These are phyloP conservation scores for Poeciliopsis turneri DNA, from an alignment of 2,797 vertebrate species.

Conservation along the genomic window DNA sequence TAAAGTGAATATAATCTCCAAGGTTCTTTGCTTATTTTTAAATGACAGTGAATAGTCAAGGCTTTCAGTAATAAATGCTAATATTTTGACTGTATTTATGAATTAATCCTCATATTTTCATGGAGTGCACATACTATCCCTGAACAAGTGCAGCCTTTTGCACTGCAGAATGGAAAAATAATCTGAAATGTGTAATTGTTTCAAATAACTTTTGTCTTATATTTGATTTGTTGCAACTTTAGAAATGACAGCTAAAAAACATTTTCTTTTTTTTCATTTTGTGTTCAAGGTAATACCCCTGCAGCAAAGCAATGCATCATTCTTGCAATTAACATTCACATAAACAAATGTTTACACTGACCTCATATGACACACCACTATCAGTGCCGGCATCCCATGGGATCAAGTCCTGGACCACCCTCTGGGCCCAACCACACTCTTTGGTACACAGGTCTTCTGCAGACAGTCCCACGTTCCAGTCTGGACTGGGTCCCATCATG, in stretches of 20 bases:
- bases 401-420: constrained; percentile 92
- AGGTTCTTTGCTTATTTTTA: background rate
- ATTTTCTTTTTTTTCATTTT: background rate
- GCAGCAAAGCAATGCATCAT: background rate
- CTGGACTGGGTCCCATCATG: constrained; percentile 96
- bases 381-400: constrained; percentile 99
- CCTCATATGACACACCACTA: constrained; percentile 95
- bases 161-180: background rate
- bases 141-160: background rate
- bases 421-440: constrained; percentile 98
- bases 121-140: background rate
- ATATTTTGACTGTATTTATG: background rate
- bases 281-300: background rate
- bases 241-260: background rate
- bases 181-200: background rate
- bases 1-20: background rate
- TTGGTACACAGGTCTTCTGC: constrained; percentile 97
- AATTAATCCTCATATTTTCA: background rate
- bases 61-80: background rate
- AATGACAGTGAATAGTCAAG: background rate
- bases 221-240: background rate
- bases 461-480: constrained; percentile 97
- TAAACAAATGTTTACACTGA: constrained; percentile 48
- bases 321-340: background rate
- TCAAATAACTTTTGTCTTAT: background rate